A percentile compares a stretch with the other conserved stretches of the same genome.
Evolutionary conservation across 2,888 invertebrate species (phyloP).

Genomic region (Proisotoma minuta): DNA sequence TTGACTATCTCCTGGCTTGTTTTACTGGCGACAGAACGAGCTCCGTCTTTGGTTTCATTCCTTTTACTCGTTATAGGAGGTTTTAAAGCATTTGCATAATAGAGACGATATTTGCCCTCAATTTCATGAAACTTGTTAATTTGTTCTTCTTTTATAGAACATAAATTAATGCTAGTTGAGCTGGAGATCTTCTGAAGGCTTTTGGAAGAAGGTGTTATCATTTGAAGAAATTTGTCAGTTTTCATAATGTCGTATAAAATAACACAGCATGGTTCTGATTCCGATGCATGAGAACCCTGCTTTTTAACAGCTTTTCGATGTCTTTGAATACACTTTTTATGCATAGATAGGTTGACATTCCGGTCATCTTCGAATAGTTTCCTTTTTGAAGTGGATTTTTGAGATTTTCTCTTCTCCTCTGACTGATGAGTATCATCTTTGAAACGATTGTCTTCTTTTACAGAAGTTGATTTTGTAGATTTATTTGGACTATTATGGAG

Average conservation of each 20-base stretch:
- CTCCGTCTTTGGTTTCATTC: too few relatives aligned
- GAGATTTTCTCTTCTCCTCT: not conserved
- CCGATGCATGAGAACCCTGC: too few relatives aligned
- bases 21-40: too few relatives aligned
- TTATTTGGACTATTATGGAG: not conserved
- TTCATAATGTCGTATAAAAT: not conserved
- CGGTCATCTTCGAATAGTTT: not conserved
- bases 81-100: not conserved
- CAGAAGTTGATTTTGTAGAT: not conserved
- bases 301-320: too few relatives aligned
- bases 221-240: not conserved
- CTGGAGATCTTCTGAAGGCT: not conserved
- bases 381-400: not conserved
- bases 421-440: not conserved
- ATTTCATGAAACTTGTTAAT: not conserved
- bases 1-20: too few relatives aligned
- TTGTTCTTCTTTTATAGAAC: not conserved
- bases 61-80: too few relatives aligned
- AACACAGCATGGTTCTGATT: not conserved
- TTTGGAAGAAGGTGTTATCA: not conserved
- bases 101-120: not conserved
- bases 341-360: not conserved
- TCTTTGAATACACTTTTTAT: slow-evolving; percentile 4
- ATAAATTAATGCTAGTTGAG: not conserved
- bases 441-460: not conserved